Percentiles rank a stretch among this genome's conserved stretches.
These are phyloP conservation scores for Pachyrhynchus sulphureomaculatus DNA, from an alignment of 1,140 invertebrate genomes.

Conservation along the genomic window DNA sequence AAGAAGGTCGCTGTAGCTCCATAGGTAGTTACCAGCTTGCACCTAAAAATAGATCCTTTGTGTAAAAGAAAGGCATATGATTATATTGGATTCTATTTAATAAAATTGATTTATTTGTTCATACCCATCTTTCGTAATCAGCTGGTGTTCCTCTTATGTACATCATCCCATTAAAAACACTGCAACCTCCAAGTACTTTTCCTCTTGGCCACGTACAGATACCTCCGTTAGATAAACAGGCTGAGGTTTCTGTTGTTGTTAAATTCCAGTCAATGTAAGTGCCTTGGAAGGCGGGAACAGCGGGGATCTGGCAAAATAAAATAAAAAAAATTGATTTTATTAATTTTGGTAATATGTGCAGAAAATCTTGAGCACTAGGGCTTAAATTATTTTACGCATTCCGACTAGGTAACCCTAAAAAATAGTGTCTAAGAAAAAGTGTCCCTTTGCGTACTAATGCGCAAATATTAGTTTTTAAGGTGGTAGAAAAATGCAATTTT, in stretches of 20 bases:
- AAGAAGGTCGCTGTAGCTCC: conserved; percentile 74
- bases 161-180: conserved; percentile 64
- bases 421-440: no score
- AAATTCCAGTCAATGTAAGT: conserved; percentile 63
- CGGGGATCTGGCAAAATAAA: background rate
- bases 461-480: no score
- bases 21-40: conserved; percentile 63
- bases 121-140: conserved; percentile 55
- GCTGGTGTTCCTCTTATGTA: conserved; percentile 62
- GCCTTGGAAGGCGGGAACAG: conserved; percentile 50
- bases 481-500: no score
- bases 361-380: no score
- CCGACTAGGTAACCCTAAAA: no score
- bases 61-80: no score
- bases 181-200: conserved; percentile 62
- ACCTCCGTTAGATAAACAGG: conserved; percentile 56
- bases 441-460: no score
- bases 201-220: conserved; percentile 56
- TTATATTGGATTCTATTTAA: no score
- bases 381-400: no score
- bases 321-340: background rate
- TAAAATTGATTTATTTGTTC: no score
- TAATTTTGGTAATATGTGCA: no score
- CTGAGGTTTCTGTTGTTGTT: conserved; percentile 59
- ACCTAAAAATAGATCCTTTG: conserved; percentile 4